A percentile compares a stretch with the other conserved stretches of the same genome.
Evolutionary conservation across 1,140 invertebrate genomes (phyloP).

Genomic region (Diabrotica undecimpunctata): DNA sequence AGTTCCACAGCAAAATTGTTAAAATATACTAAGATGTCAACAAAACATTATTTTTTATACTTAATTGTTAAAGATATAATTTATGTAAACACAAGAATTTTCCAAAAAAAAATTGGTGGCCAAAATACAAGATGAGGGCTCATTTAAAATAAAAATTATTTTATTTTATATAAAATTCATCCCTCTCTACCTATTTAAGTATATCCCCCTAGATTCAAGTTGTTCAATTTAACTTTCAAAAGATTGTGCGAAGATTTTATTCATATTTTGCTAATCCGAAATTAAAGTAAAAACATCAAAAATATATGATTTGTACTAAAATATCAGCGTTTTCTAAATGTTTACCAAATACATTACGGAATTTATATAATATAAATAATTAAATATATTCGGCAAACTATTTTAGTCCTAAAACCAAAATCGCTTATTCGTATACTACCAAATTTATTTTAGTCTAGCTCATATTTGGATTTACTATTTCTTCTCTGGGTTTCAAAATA

Average conservation of each 20-base stretch:
- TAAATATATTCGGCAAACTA: neutral
- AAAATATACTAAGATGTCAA: too few species aligned
- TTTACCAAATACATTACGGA: neutral
- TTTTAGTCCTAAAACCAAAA: neutral
- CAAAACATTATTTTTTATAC: too few species aligned
- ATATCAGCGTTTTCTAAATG: neutral
- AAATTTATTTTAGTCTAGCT: neutral
- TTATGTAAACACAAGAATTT: too few species aligned
- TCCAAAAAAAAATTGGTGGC: too few species aligned
- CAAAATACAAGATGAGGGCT: too few species aligned
- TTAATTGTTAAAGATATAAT: too few species aligned
- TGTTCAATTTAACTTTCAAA: too few species aligned
- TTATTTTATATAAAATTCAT: too few species aligned
- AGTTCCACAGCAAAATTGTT: too few species aligned
- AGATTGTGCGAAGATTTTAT: neutral
- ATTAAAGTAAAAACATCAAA: neutral
- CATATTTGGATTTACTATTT: neutral
- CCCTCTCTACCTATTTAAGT: too few species aligned
- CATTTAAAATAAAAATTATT: too few species aligned
- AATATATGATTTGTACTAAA: neutral
- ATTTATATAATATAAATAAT: neutral
- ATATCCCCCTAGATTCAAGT: too few species aligned
- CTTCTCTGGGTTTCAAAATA: constrained; percentile 18
- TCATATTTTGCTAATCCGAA: neutral
- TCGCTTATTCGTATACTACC: neutral